Base-by-base conservation (phyloP, 2,113 vertebrate species). In the Guaruba guarouba region DNA sequence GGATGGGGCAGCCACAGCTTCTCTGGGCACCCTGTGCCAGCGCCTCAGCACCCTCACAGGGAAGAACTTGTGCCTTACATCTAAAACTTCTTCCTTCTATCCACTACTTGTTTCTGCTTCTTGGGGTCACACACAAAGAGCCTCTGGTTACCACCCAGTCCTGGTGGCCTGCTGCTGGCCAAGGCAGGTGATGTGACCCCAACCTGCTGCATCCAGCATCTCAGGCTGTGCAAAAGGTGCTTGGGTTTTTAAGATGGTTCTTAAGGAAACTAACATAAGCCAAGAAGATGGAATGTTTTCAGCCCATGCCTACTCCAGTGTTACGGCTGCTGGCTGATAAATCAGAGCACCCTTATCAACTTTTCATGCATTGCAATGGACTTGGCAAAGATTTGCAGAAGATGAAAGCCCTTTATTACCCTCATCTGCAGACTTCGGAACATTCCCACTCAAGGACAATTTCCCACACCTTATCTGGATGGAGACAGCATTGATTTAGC, bases 401-500 rank as follows among this genome's bases (percentile, higher is more conserved):
- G 77, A 89, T 93, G 92, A 80, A 89, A 95, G 88, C 62, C 74
- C 77, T 96, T 96, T 93, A 94, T 92, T 89, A 82, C 83, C 66
- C 74, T 95, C 91, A 54, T 92, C 81, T 82, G 64, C 92, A 82
- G 93, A 37, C 82, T 93, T 74, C 64, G n/a, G 93, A 91, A 54
- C 80, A 17, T 73, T 89, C 69, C 7, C 57, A 74, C 88, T 92
- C 96, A 97, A 97, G 96, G 95, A 95, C 95, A 95, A 96, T 96
- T 96, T 93, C 84, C 93, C 93, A 52, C 41, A 37, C 90, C 73
- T 92, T 91, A 73, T 97, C 82, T 39, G 75, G 92, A 88, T 43
- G 86, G 86, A 91, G 94, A 61, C 92, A 89, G 95, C 90, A 91
- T 91, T 97, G 95, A 97, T 97, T 97, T 95, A 93, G 94, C 86